Evolutionary conservation across 2,113 vertebrate species (phyloP).

Genomic region (Papio anubis): DNA sequence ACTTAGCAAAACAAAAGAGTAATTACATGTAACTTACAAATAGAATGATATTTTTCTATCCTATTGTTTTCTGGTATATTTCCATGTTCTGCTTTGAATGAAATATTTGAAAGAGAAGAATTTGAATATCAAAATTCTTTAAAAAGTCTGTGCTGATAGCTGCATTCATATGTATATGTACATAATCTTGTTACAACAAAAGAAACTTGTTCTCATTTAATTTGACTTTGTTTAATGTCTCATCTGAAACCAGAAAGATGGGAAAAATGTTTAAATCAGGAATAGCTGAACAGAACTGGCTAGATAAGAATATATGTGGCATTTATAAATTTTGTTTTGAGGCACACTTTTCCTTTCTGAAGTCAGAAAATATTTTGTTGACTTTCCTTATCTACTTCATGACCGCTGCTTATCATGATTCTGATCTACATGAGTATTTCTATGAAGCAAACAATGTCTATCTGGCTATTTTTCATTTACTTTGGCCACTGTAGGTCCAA

Average conservation of each 20-base stretch:
- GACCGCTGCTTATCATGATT: neutral
- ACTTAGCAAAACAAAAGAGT: neutral
- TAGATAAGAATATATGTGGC: neutral
- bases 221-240: neutral
- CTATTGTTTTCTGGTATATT: neutral
- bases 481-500: neutral
- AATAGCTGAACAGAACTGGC: neutral
- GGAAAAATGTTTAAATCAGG: neutral
- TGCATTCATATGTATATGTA: neutral
- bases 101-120: conserved; percentile 63
- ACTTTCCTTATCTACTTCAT: neutral
- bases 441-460: neutral
- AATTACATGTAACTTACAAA: neutral
- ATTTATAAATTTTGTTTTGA: neutral
- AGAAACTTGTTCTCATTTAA: neutral
- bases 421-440: neutral
- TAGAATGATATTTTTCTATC: neutral
- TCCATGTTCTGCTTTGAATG: conserved; percentile 26
- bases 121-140: conserved; percentile 60
- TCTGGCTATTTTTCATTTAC: neutral
- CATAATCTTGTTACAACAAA: neutral
- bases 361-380: neutral
- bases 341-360: neutral
- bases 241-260: neutral
- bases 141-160: neutral